A percentile compares a stretch with the other conserved stretches of the same genome.
These are phyloP conservation scores for Potorous gilbertii DNA, from an alignment of 2,797 vertebrate genomes.

Conservation along the genomic window DNA sequence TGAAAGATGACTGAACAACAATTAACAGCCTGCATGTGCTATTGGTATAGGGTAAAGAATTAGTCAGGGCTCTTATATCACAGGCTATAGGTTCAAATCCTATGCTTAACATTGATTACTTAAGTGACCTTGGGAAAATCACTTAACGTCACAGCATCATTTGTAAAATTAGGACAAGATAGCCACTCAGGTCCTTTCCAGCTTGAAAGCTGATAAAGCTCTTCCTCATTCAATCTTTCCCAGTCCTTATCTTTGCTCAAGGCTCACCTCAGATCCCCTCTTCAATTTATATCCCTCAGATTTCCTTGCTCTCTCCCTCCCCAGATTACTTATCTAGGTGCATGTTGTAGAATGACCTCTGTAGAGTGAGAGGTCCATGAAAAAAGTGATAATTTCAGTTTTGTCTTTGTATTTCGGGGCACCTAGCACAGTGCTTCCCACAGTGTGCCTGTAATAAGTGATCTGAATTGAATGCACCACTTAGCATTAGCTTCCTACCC, in stretches of 20 bases:
- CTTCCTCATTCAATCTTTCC: background rate
- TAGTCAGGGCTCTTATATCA: too few species aligned
- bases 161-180: background rate
- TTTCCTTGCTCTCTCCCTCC: background rate
- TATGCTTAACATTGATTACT: background rate
- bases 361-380: background rate
- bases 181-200: background rate
- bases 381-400: background rate
- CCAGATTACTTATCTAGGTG: background rate
- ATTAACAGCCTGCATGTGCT: too few species aligned
- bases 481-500: background rate
- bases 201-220: background rate
- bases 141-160: background rate
- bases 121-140: background rate
- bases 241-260: background rate
- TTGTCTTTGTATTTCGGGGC: too few species aligned
- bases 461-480: background rate
- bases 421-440: too few species aligned
- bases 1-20: too few species aligned
- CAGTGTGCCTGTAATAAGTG: too few species aligned
- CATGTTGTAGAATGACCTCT: background rate
- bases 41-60: too few species aligned
- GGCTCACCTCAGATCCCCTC: background rate
- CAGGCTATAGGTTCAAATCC: background rate
- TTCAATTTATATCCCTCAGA: background rate